Conservation (phyloP, 2,888 invertebrate genomes). For the Ommatoiulus sabulosus region DNA sequence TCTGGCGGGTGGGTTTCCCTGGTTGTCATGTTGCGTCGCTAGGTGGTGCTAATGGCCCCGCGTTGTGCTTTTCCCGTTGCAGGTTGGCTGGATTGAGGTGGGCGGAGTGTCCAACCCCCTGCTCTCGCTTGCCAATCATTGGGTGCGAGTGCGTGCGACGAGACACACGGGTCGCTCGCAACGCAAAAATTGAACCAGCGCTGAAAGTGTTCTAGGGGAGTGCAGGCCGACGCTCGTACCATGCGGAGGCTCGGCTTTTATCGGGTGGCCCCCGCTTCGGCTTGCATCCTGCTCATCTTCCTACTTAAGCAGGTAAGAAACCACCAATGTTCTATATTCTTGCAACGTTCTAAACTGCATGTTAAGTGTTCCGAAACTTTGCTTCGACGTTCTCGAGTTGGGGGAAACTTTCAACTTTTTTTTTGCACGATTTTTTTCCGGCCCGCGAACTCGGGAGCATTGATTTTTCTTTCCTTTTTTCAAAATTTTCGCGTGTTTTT, state of each 20-base stretch:
- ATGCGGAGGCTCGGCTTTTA: constrained; percentile 22
- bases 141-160: constrained; percentile 26
- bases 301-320: background rate
- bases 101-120: constrained; percentile 21
- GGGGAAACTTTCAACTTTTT: background rate
- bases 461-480: too few relatives aligned
- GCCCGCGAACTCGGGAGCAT: too few relatives aligned
- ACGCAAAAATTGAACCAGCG: constrained; percentile 27
- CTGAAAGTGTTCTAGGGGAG: constrained; percentile 35
- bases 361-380: background rate
- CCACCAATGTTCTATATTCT: background rate
- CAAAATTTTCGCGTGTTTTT: too few relatives aligned
- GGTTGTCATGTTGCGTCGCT: background rate
- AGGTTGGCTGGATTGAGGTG: background rate
- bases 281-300: background rate
- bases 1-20: background rate
- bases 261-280: constrained; percentile 22
- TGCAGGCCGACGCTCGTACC: constrained; percentile 40
- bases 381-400: background rate
- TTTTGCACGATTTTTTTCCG: too few relatives aligned
- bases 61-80: background rate
- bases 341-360: background rate
- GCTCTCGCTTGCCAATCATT: constrained; percentile 34
- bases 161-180: constrained; percentile 30
- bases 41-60: constrained; percentile 7